Evolutionary conservation across 2,888 invertebrate genomes (phyloP), one percentile per base, ranked within the genome.

Genomic region (Hemicrepidius hirtus): DNA sequence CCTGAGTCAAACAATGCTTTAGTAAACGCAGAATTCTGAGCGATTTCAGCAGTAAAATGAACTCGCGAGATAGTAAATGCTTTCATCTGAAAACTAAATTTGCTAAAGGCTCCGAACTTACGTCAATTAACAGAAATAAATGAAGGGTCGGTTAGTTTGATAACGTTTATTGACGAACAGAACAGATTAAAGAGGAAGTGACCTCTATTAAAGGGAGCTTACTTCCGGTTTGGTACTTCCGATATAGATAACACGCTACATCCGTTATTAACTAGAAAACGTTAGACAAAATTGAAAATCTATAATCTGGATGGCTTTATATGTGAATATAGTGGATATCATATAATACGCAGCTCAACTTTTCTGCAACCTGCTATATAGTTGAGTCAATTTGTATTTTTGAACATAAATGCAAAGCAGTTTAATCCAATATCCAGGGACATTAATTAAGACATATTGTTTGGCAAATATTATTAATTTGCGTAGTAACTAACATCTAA

Each of bases 181-280:
- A 76, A 73, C 68, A 69, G 73, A 71, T 73, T 76, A 71, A 71
- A 73, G 64, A 65, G 76, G 76, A 76, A 75, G 73, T 75, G 75
- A 76, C 76, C 75, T 76, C 75, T 68, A 76, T 76, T 74, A 75
- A 68, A 65, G 71, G 73, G 63, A 69, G 68, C 60, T 73, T 68
- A 57, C 68, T 69, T 73, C 73, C 73, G 68, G 73, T 65, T 68
- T 68, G 60, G 59, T 68, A 65, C 68, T 68, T 73, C 73, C 73
- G 68, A 68, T 60, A 60, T 55, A 73, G 73, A 73, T 73, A 73
- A 73, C 72, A 72, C 64, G 24, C 57, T 68, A 64, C 60, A 72
- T 67, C 68, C 63, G 55, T 72, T 68, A 64, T 68, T 63, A 72
- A 72, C 53, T 64, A 49, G 59, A 72, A 68, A 72, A 57, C 53